Evolutionary conservation across 2,888 invertebrate species (phyloP).

Genomic region (Synanthedon vespiformis): DNA sequence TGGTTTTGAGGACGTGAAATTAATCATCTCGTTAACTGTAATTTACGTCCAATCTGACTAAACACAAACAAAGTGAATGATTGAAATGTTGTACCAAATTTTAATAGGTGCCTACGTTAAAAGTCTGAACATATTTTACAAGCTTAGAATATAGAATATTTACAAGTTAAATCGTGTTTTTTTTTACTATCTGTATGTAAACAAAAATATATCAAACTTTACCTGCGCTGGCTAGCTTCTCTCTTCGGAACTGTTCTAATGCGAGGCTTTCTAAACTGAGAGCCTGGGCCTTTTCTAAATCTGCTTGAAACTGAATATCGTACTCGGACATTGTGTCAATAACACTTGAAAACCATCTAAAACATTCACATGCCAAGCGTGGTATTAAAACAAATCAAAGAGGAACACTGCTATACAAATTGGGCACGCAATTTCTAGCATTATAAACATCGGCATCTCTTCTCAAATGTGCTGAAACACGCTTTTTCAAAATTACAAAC

Average conservation of each 20-base stretch:
- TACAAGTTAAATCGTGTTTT: too few species aligned
- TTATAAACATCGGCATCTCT: background rate
- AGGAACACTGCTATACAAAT: background rate
- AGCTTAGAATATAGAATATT: too few species aligned
- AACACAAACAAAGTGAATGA: background rate
- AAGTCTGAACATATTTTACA: background rate
- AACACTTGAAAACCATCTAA: constrained; percentile 21
- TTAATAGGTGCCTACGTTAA: background rate
- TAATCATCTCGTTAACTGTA: background rate
- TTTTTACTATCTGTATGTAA: constrained; percentile 19
- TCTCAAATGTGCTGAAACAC: too few species aligned
- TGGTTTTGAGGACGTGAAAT: background rate
- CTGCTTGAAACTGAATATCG: constrained; percentile 87
- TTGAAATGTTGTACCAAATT: background rate
- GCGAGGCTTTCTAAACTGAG: constrained; percentile 88
- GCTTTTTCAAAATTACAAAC: too few species aligned
- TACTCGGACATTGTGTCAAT: constrained; percentile 71
- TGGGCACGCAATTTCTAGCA: background rate
- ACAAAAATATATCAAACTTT: constrained; percentile 48
- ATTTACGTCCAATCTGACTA: background rate
- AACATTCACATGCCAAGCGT: constrained; percentile 38
- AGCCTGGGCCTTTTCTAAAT: constrained; percentile 89
- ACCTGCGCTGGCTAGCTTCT: constrained; percentile 69
- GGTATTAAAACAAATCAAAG: constrained; percentile 26
- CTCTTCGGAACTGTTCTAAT: constrained; percentile 82